Conservation (phyloP, 2,797 vertebrate genomes). For the Acrossocheilus fasciatus region DNA sequence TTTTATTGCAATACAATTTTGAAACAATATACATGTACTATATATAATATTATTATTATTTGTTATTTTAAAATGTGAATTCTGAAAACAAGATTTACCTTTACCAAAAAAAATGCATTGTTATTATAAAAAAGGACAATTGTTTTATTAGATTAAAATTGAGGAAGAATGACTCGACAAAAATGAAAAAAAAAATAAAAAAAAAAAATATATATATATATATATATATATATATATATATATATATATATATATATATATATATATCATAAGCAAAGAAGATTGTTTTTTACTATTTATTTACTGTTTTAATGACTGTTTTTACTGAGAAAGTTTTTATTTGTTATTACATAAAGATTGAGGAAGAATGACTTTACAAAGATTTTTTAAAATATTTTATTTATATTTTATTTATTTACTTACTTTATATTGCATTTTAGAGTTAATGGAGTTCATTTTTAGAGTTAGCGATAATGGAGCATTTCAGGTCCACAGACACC, state of each 20-base stretch:
- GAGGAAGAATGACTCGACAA: not conserved
- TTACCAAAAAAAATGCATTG: too few relatives aligned
- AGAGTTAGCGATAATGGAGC: not conserved
- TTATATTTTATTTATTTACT: not conserved
- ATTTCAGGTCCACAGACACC: not conserved
- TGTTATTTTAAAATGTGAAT: too few relatives aligned
- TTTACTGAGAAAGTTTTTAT: not conserved
- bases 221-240: too few relatives aligned
- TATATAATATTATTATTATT: too few relatives aligned
- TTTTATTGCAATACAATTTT: too few relatives aligned
- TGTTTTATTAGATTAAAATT: not conserved
- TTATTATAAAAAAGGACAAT: not conserved
- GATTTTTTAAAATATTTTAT: not conserved
- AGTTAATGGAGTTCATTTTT: not conserved
- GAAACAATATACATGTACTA: too few relatives aligned
- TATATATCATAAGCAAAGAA: not conserved
- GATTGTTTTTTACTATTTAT: not conserved
- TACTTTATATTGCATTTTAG: not conserved
- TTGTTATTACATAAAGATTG: not conserved
- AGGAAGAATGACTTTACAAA: not conserved
- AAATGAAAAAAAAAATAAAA: too few relatives aligned
- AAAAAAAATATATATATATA: not conserved
- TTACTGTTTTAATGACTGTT: not conserved
- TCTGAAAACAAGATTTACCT: too few relatives aligned
- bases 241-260: too few relatives aligned